Evolutionary conservation across 2,888 invertebrate genomes (phyloP).

Genomic region (Spodoptera picta): DNA sequence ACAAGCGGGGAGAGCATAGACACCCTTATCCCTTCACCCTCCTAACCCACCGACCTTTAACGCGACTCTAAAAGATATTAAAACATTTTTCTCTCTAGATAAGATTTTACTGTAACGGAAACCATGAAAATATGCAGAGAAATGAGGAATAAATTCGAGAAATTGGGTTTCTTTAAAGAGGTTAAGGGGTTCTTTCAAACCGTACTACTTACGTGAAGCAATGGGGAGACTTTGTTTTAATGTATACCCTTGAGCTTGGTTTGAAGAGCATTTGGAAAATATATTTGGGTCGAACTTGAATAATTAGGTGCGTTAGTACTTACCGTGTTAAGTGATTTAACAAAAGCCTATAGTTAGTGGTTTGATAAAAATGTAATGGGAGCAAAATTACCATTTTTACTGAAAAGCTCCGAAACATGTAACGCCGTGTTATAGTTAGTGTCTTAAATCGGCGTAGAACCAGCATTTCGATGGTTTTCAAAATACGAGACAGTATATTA

Average conservation of each 20-base stretch:
- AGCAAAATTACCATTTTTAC: slow-evolving; percentile 11
- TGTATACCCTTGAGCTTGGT: slow-evolving; percentile 11
- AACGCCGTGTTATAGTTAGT: slow-evolving; percentile 1
- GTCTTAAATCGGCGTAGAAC: slow-evolving; percentile 2
- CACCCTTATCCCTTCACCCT: slow-evolving; percentile 78
- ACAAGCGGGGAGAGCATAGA: slow-evolving; percentile 75
- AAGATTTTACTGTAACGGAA: slow-evolving; percentile 62
- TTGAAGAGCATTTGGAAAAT: slow-evolving; percentile 10
- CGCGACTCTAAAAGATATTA: slow-evolving; percentile 60
- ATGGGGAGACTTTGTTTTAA: slow-evolving; percentile 10
- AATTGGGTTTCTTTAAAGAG: slow-evolving; percentile 56
- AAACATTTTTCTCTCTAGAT: slow-evolving; percentile 57
- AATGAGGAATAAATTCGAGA: slow-evolving; percentile 60
- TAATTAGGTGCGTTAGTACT: slow-evolving; percentile 14
- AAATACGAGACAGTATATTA: slow-evolving; percentile 9
- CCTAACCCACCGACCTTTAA: slow-evolving; percentile 67
- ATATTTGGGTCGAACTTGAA: slow-evolving; percentile 6
- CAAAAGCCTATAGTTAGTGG: slow-evolving; percentile 18
- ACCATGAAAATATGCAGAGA: slow-evolving; percentile 57
- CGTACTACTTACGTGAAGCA: slow-evolving; percentile 32
- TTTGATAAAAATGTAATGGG: slow-evolving; percentile 8
- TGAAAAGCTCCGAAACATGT: slow-evolving; percentile 9
- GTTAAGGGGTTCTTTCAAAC: slow-evolving; percentile 52
- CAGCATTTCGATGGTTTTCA: slow-evolving; percentile 20
- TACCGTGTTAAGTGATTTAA: slow-evolving; percentile 25